phyloP scores from a whole-genome alignment of 2,797 vertebrate species.

The Malurus leucopterus region DNA sequence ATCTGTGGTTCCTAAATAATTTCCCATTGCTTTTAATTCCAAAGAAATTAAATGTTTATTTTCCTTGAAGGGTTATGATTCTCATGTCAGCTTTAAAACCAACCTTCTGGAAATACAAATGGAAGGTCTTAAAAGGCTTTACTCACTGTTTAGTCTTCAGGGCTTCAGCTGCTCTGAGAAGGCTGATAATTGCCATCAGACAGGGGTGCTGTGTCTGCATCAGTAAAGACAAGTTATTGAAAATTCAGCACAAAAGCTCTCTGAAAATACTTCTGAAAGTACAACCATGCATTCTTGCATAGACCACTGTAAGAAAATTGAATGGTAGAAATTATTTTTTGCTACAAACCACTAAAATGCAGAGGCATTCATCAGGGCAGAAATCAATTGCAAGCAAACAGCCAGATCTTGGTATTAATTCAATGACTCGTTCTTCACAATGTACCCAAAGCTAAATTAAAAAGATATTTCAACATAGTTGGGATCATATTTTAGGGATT shows the following conservation, averaged over 20 bases:
- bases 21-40: not conserved
- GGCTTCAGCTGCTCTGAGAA: not conserved
- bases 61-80: not conserved
- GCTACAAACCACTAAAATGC: not conserved
- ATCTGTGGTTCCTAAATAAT: not conserved
- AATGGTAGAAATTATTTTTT: not conserved
- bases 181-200: not conserved
- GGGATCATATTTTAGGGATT: not conserved
- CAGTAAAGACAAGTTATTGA: not conserved
- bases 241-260: not conserved
- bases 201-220: not conserved
- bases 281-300: not conserved
- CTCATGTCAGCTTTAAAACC: not conserved
- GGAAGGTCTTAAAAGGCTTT: not conserved
- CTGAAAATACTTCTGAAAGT: not conserved
- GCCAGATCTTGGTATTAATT: not conserved
- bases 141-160: not conserved
- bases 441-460: not conserved
- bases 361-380: not conserved
- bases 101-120: not conserved
- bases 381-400: not conserved
- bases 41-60: not conserved
- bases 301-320: not conserved
- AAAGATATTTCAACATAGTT: not conserved
- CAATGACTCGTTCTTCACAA: not conserved